Conservation (phyloP, 2,888 invertebrate species). For the Lapara coniferarum region DNA sequence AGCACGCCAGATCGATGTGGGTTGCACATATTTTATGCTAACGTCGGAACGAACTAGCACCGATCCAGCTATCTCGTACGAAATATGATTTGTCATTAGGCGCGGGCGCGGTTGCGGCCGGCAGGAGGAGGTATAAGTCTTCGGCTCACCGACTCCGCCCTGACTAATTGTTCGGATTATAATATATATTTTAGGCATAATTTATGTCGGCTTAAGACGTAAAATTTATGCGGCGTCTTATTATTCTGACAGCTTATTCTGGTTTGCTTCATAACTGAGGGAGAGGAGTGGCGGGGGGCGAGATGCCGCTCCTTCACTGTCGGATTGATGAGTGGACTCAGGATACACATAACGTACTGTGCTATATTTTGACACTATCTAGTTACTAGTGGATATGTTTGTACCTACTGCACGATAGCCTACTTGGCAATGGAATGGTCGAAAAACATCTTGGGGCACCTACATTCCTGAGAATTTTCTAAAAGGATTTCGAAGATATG, state of each 20-base stretch:
- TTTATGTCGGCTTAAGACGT: slow-evolving; percentile 60
- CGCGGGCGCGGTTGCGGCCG: background rate
- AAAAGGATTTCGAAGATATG: too few species aligned
- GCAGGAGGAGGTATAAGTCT: slow-evolving; percentile 47
- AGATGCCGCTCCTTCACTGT: background rate
- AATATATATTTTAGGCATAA: slow-evolving; percentile 60
- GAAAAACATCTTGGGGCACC: too few species aligned
- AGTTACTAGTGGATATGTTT: too few species aligned
- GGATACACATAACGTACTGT: background rate
- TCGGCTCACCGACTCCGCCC: slow-evolving; percentile 47
- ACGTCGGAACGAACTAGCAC: slow-evolving; percentile 35
- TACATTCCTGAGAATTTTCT: too few species aligned
- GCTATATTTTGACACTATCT: too few species aligned
- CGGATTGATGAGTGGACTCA: background rate
- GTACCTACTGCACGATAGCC: too few species aligned
- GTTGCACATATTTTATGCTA: slow-evolving; percentile 35
- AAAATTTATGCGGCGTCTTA: slow-evolving; percentile 70
- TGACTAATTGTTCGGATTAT: slow-evolving; percentile 73
- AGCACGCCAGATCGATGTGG: too few species aligned
- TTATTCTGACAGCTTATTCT: slow-evolving; percentile 73
- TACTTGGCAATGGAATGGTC: too few species aligned
- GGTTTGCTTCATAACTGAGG: slow-evolving; percentile 30
- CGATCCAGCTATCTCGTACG: slow-evolving; percentile 36
- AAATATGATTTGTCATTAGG: slow-evolving; percentile 58
- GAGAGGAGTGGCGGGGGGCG: background rate